These are phyloP conservation scores for Trichomycterus rosablanca DNA, from an alignment of 2,113 vertebrate genomes.

Conservation along the genomic window DNA sequence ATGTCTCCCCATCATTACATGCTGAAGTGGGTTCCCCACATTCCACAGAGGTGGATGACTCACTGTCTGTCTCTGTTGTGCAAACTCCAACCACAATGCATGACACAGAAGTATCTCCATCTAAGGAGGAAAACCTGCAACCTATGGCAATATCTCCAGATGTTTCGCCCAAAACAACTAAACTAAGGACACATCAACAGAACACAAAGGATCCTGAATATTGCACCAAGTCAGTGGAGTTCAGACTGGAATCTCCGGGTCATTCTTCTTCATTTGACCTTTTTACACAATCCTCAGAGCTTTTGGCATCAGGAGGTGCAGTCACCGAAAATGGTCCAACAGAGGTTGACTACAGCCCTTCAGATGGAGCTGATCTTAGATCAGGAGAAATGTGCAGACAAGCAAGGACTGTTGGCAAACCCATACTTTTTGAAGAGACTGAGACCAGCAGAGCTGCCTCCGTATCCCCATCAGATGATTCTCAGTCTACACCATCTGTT, in stretches of 20 bases:
- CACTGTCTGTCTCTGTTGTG: conserved; percentile 92
- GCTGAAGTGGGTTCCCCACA: conserved; percentile 93
- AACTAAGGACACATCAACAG: conserved; percentile 70
- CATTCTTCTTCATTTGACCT: conserved; percentile 91
- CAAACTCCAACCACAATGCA: conserved; percentile 92
- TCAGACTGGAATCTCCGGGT: conserved; percentile 84
- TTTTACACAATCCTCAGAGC: conserved; percentile 89
- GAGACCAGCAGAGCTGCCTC: conserved; percentile 77
- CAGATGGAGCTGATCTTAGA: conserved; percentile 68
- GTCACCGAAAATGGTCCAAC: conserved; percentile 91
- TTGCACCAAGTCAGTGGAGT: conserved; percentile 83
- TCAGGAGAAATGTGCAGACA: conserved; percentile 61
- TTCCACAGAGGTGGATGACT: conserved; percentile 95
- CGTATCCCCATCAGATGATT: conserved; percentile 84
- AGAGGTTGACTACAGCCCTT: conserved; percentile 88
- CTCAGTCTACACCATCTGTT: conserved; percentile 84
- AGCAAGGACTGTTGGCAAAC: conserved; percentile 44
- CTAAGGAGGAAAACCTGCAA: conserved; percentile 88
- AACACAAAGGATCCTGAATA: conserved; percentile 84
- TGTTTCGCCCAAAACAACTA: conserved; percentile 83
- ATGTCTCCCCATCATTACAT: conserved; percentile 88
- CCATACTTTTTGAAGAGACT: conserved; percentile 76
- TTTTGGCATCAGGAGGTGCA: conserved; percentile 64
- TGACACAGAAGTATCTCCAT: conserved; percentile 88
- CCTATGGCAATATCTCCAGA: conserved; percentile 98